Percentiles rank a stretch among this genome's conserved stretches.
Evolutionary conservation across 2,888 invertebrate species (phyloP).

Genomic region (Nebria brevicollis): DNA sequence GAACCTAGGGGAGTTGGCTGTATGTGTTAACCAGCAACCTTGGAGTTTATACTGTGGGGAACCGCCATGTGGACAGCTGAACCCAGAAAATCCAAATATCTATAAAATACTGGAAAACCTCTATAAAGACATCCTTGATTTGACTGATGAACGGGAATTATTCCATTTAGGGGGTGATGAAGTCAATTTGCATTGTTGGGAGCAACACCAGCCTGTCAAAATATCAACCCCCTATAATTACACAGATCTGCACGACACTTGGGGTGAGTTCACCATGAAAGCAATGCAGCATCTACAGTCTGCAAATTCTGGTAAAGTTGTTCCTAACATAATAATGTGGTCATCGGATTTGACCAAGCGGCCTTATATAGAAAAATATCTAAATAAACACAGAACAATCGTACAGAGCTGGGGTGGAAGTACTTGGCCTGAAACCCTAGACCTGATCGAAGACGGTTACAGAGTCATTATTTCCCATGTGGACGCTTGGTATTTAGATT

Average conservation of each 20-base stretch:
- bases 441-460: constrained; percentile 80
- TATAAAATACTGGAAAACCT: constrained; percentile 78
- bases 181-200: constrained; percentile 85
- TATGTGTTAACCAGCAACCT: constrained; percentile 83
- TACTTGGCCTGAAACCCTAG: constrained; percentile 82
- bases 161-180: constrained; percentile 88
- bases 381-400: constrained; percentile 67
- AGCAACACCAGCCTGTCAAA: constrained; percentile 59
- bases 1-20: constrained; percentile 80
- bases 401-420: constrained; percentile 86
- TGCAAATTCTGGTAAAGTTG: constrained; percentile 69
- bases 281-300: constrained; percentile 70
- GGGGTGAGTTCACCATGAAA: constrained; percentile 81
- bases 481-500: constrained; percentile 89
- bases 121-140: constrained; percentile 77
- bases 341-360: constrained; percentile 80
- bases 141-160: constrained; percentile 80
- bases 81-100: constrained; percentile 82
- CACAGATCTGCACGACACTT: constrained; percentile 79
- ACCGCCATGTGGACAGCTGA: constrained; percentile 87
- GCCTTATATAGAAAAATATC: constrained; percentile 70
- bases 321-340: constrained; percentile 75
- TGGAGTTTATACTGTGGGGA: constrained; percentile 85
- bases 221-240: constrained; percentile 65
- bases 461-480: constrained; percentile 84